Evolutionary conservation across 2,113 vertebrate genomes (phyloP).

Genomic region (Perca flavescens): DNA sequence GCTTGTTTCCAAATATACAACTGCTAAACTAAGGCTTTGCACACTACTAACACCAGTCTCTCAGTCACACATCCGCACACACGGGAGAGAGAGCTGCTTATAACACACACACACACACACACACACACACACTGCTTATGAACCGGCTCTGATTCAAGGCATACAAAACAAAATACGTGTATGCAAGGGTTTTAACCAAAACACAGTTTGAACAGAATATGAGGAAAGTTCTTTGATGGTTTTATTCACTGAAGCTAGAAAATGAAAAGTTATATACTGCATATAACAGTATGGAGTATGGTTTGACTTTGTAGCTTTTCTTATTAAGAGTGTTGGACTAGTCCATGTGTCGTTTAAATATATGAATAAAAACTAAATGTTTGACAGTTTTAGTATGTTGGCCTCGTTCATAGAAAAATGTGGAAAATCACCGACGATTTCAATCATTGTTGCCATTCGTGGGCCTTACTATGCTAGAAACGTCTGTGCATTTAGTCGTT

Average conservation of each 20-base stretch:
- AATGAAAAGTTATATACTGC: background rate
- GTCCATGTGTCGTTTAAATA: background rate
- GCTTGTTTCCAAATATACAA: conserved; percentile 56
- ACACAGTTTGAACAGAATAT: background rate
- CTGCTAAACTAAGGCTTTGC: conserved; percentile 62
- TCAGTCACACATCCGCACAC: conserved; percentile 58
- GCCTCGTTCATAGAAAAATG: background rate
- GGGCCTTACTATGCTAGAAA: background rate
- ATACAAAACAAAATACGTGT: background rate
- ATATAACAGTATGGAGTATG: background rate
- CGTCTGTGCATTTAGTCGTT: background rate
- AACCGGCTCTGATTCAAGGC: conserved; percentile 79
- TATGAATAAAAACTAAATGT: background rate
- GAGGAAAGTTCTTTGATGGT: background rate
- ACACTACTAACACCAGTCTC: conserved; percentile 61
- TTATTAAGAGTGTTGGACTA: background rate
- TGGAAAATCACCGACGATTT: background rate
- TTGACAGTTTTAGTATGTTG: background rate
- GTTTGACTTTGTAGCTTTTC: background rate
- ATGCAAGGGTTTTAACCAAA: background rate
- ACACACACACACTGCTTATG: conserved; percentile 45
- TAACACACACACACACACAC: conserved; percentile 31
- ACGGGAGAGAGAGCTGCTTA: conserved; percentile 48
- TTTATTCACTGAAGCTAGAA: background rate
- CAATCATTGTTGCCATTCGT: background rate